phyloP scores from a whole-genome alignment of 2,888 invertebrate species.

The Smittia sp. region DNA sequence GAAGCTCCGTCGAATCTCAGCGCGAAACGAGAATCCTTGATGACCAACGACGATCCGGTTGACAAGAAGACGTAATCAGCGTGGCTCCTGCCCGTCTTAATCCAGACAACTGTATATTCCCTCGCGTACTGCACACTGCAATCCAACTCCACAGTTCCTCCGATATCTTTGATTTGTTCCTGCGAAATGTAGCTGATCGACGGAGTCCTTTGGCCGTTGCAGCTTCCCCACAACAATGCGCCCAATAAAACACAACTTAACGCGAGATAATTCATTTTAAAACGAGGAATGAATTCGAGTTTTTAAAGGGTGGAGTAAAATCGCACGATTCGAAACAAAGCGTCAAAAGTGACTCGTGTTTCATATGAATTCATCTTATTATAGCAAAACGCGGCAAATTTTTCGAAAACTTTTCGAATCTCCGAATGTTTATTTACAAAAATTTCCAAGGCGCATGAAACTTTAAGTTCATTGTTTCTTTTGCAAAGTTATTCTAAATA shows the following conservation, averaged over 20 bases:
- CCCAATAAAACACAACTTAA: neutral
- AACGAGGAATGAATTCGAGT: neutral
- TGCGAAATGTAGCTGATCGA: constrained; percentile 89
- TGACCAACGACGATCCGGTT: constrained; percentile 76
- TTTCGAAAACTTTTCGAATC: too few relatives aligned
- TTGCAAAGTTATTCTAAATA: too few relatives aligned
- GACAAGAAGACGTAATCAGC: constrained; percentile 78
- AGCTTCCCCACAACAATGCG: constrained; percentile 28
- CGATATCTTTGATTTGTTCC: constrained; percentile 88
- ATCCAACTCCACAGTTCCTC: constrained; percentile 55
- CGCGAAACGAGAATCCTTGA: constrained; percentile 81
- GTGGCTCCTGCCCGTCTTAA: constrained; percentile 62
- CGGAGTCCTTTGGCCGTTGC: constrained; percentile 69
- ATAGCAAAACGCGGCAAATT: too few relatives aligned
- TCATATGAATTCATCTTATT: too few relatives aligned
- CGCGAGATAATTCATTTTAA: constrained; percentile 27
- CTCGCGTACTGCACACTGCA: constrained; percentile 84
- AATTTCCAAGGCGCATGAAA: too few relatives aligned
- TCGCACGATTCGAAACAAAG: too few relatives aligned
- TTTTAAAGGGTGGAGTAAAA: neutral
- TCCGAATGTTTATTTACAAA: too few relatives aligned
- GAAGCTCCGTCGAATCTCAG: constrained; percentile 75
- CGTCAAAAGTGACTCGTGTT: too few relatives aligned
- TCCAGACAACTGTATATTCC: constrained; percentile 85
- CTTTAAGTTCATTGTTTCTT: too few relatives aligned